Evolutionary conservation across 2,113 vertebrate genomes (phyloP), one percentile per base, ranked within the genome.

Genomic region (Nipponia nippon): DNA sequence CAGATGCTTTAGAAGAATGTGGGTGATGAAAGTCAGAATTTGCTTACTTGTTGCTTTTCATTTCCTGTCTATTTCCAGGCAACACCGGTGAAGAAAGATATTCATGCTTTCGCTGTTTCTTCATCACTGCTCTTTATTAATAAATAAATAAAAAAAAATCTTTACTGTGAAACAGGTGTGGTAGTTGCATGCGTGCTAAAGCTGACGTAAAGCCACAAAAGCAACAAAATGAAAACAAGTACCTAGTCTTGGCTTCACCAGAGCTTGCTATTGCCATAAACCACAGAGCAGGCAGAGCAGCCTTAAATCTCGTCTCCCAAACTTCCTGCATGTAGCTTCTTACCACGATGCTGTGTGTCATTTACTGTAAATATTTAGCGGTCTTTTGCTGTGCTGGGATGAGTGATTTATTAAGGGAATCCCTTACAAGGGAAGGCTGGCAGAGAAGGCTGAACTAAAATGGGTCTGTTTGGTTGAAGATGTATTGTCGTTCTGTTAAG

Each of bases 351-450:
- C 87, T 87, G 32, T 3, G 5, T 94, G 77, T 62, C 83, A 42
- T 65, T 89, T 92, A 17, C 21, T 94, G 90, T 93, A 96, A 95
- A 95, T 94, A 94, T 93, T 96, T 94, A 95, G 62, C 13, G 1
- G 49, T 11, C 10, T 85, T 93, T 84, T 93, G 52, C 91, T 65
- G 25, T 17, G 61, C 73, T 78, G 83, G 44, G 29, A 63, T 70
- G 55, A 61, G 81, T 29, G 63, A 79, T 79, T 88, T 89, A 46
- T 76, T 16, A 70, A 78, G 25, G 32, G 69, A 50, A 27, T 56
- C 62, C 62, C 85, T 90, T 95, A 27, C 13, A 90, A 91, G 93
- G 94, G 52, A 80, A 83, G 9, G 56, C 40, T 95, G 95, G 76
- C 67, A 53, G 69, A 58, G 81, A 58, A 91, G 58, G 44, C 50